phyloP scores from a whole-genome alignment of 2,888 invertebrate genomes.

The Ophion ellenae region DNA sequence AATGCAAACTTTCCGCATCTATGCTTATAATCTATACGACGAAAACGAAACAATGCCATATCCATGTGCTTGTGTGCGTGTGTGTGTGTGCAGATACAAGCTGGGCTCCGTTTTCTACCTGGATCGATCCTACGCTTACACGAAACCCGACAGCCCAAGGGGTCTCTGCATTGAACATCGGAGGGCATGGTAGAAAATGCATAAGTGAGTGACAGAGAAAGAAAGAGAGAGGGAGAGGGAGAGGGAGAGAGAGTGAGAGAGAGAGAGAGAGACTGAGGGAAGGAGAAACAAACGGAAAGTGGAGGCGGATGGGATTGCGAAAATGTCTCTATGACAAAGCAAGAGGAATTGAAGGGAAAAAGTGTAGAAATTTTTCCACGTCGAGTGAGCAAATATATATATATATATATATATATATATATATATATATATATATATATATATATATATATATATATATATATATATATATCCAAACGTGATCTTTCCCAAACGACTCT shows the following conservation, averaged over 20 bases:
- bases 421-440: neutral
- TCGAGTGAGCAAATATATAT: neutral
- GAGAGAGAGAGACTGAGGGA: slow-evolving; percentile 23
- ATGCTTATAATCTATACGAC: slow-evolving; percentile 27
- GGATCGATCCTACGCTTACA: slow-evolving; percentile 66
- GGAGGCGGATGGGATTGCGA: slow-evolving; percentile 28
- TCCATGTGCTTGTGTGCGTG: neutral
- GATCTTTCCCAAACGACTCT: slow-evolving; percentile 5
- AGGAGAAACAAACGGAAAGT: neutral
- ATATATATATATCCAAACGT: neutral
- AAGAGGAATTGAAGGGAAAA: neutral
- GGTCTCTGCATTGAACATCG: slow-evolving; percentile 63
- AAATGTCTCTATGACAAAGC: slow-evolving; percentile 32
- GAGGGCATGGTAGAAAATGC: slow-evolving; percentile 46
- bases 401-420: slow-evolving; percentile 12
- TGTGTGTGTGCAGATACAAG: slow-evolving; percentile 20
- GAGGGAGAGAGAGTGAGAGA: no score
- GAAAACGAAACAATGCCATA: slow-evolving; percentile 13
- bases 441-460: slow-evolving; percentile 3
- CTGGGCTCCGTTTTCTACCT: slow-evolving; percentile 64
- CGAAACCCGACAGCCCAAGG: slow-evolving; percentile 63
- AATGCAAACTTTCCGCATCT: neutral
- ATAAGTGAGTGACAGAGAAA: slow-evolving; percentile 21
- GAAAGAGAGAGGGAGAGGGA: slow-evolving; percentile 3
- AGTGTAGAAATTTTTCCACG: slow-evolving; percentile 30